Evolutionary conservation across 2,797 vertebrate genomes (phyloP).

Genomic region (Bradypus variegatus): DNA sequence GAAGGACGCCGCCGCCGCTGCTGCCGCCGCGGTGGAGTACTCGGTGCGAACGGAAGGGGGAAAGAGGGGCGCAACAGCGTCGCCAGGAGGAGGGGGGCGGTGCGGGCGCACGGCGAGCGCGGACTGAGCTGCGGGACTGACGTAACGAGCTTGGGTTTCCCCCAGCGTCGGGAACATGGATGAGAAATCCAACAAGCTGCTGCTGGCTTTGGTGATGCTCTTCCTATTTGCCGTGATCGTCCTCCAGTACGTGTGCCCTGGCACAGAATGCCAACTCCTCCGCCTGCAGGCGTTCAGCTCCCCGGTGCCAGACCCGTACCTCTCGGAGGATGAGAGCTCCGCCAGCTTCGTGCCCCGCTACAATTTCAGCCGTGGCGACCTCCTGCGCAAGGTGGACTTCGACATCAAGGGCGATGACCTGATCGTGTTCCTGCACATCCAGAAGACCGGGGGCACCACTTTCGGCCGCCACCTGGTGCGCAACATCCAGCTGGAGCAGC

Average conservation of each 20-base stretch:
- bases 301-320: slow-evolving; percentile 83
- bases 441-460: slow-evolving; percentile 95
- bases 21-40: slow-evolving; percentile 42
- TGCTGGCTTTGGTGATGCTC: slow-evolving; percentile 86
- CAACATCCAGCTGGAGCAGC: slow-evolving; percentile 94
- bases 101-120: slow-evolving; percentile 54
- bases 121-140: slow-evolving; percentile 68
- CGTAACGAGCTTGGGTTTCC: slow-evolving; percentile 77
- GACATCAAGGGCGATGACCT: slow-evolving; percentile 94
- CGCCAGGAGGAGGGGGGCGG: slow-evolving; percentile 26
- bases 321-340: slow-evolving; percentile 87
- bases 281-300: slow-evolving; percentile 76
- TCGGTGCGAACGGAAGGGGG: slow-evolving; percentile 44
- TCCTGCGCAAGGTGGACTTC: slow-evolving; percentile 86
- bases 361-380: slow-evolving; percentile 85
- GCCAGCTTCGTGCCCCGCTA: slow-evolving; percentile 87
- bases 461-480: slow-evolving; percentile 95
- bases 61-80: slow-evolving; percentile 38
- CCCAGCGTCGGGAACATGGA: slow-evolving; percentile 82
- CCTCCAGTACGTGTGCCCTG: slow-evolving; percentile 94
- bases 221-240: slow-evolving; percentile 92
- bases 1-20: slow-evolving; percentile 50
- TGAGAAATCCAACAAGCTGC: slow-evolving; percentile 85
- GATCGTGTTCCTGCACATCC: slow-evolving; percentile 96
- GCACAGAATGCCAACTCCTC: slow-evolving; percentile 88